Percentiles rank a stretch among this genome's conserved stretches.
Conservation (phyloP, 2,113 vertebrate species). For the Panthera tigris region DNA sequence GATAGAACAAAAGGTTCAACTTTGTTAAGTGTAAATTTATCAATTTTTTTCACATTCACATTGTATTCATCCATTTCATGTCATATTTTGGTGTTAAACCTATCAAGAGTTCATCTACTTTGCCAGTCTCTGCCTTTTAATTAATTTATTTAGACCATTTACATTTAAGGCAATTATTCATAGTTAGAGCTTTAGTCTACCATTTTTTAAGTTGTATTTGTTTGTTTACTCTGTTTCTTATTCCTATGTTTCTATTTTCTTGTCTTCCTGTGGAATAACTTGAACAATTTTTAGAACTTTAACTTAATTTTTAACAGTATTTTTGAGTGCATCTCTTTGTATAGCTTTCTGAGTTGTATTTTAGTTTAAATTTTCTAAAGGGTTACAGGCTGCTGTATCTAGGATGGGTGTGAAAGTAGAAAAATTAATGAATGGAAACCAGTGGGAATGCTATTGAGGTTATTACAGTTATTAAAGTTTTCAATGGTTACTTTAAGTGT, state of each 20-base stretch:
- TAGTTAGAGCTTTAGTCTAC: background rate
- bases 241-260: background rate
- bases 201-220: background rate
- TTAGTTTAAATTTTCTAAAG: background rate
- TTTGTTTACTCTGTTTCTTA: background rate
- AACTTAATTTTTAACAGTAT: background rate
- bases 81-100: background rate
- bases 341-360: background rate
- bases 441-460: background rate
- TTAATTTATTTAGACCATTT: background rate
- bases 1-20: background rate
- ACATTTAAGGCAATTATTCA: background rate
- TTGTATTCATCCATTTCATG: background rate
- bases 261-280: background rate
- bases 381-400: background rate
- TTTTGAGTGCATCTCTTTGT: background rate
- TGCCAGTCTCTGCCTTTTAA: background rate
- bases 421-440: background rate
- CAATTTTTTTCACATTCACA: background rate
- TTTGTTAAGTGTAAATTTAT: background rate
- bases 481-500: background rate
- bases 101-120: background rate
- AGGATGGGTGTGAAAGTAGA: background rate
- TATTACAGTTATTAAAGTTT: background rate
- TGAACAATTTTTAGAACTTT: constrained; percentile 13